Percentiles rank a stretch among this genome's conserved stretches.
Conservation (phyloP, 1,140 invertebrate species). For the Caerostris darwini region DNA sequence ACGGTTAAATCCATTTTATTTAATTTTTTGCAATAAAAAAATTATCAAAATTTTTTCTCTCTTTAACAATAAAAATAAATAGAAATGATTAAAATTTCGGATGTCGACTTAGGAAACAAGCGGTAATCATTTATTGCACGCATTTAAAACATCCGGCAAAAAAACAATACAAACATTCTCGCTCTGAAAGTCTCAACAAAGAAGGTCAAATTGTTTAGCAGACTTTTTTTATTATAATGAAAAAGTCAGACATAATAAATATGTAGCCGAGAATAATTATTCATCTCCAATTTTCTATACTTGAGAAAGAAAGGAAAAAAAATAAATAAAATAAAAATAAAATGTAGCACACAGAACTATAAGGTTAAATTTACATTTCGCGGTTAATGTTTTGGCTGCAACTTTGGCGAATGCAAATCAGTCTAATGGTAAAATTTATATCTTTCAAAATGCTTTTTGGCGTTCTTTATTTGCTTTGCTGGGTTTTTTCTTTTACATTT, state of each 20-base stretch:
- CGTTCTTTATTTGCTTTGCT: constrained; percentile 13
- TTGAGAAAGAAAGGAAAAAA: no score
- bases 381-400: constrained; percentile 6
- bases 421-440: constrained; percentile 72
- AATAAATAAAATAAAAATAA: neutral
- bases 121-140: no score
- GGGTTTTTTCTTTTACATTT: neutral
- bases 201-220: neutral
- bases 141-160: neutral
- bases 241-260: neutral
- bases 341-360: neutral
- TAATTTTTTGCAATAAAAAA: no score
- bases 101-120: no score
- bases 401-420: constrained; percentile 50
- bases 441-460: constrained; percentile 59
- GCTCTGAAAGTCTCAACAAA: neutral
- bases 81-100: no score
- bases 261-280: constrained; percentile 33
- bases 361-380: constrained; percentile 41
- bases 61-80: no score
- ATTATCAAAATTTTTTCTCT: no score
- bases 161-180: neutral
- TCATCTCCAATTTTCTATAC: constrained; percentile 40
- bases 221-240: neutral
- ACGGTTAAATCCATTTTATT: no score